Conservation (phyloP, 30 jellyfish, hydroid and myxozoan genomes). For the Pseudorhiza aurosa region DNA sequence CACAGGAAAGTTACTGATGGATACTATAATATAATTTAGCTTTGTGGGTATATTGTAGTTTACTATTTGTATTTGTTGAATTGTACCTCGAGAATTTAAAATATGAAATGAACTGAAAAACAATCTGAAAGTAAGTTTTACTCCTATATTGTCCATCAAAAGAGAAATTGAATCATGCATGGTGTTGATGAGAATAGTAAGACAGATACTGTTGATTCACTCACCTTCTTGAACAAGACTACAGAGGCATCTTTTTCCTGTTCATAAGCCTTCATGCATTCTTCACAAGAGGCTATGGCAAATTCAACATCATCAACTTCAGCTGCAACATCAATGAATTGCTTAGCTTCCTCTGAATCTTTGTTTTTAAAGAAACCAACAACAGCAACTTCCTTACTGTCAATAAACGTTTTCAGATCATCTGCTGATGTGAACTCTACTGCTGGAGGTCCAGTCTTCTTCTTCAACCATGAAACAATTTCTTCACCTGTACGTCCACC, state of each 20-base stretch:
- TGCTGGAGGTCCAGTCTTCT: constrained; percentile 99
- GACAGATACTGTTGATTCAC: too few relatives aligned
- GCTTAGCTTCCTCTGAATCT: constrained; percentile 88
- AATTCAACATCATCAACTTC: constrained; percentile 86
- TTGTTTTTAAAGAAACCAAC: constrained; percentile 80
- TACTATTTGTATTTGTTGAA: too few relatives aligned
- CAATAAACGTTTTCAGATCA: constrained; percentile 82
- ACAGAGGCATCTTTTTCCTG: constrained; percentile 77
- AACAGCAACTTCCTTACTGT: constrained; percentile 91
- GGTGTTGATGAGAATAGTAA: too few relatives aligned
- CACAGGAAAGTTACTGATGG: too few relatives aligned
- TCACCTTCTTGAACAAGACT: constrained; percentile 87
- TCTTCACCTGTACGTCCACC: constrained; percentile 98
- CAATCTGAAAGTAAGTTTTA: too few relatives aligned
- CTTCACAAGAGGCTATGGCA: constrained; percentile 67
- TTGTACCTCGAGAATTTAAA: too few relatives aligned
- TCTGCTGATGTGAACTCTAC: constrained; percentile 71
- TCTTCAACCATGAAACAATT: constrained; percentile 93
- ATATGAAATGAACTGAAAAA: too few relatives aligned
- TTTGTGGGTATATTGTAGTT: too few relatives aligned
- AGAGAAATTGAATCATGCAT: too few relatives aligned
- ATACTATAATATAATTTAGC: too few relatives aligned
- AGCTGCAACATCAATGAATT: constrained; percentile 82
- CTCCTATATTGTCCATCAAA: too few relatives aligned
- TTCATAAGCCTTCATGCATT: constrained; percentile 63